Evolutionary conservation across 2,113 vertebrate species (phyloP), one percentile per base, ranked within the genome.

Genomic region (Abramis brama): DNA sequence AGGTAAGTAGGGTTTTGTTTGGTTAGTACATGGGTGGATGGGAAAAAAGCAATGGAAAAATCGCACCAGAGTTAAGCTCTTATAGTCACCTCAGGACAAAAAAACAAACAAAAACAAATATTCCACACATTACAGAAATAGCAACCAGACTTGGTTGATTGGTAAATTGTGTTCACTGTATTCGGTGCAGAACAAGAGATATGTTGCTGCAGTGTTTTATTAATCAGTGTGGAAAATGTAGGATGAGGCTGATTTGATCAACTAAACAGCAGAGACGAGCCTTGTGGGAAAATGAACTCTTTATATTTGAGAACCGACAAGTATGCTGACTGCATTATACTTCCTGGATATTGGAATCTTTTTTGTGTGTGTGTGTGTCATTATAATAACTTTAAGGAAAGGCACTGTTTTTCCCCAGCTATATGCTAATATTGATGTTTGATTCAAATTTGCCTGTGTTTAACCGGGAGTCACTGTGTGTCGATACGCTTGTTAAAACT

Each of bases 391-490:
- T 91, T 80, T 87, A 92, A 91, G 91, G 92, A 93, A 93, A 92
- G 86, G 77, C 87, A 84, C 70, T 62, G 88, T 85, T 79, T 91
- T 91, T 88, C 92, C 92, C 87, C 87, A 92, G 92, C 92, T 88
- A 93, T 91, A 92, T 94, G 91, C 87, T 93, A 94, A 94, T 94
- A 92, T 94, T 93, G 94, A 92, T 91, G 92, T 92, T 88, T 89
- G 64, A 85, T 92, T 94, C 88, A 82, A 82, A 91, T 93, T 93
- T 92, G 91, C 90, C 87, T 80, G 71, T 89, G 91, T 91, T 94
- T 93, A 92, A 91, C 86, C 89, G 13, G n/a, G 87, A 92, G 92
- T 92, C 93, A 94, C 90, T 89, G 89, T 94, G 93, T 92, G 36
- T 43, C 89, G 87, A 85, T 91, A 85, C 86, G 88, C 82, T 80